Evolutionary conservation across 2,888 invertebrate species (phyloP).

Genomic region (Suillia variegata): DNA sequence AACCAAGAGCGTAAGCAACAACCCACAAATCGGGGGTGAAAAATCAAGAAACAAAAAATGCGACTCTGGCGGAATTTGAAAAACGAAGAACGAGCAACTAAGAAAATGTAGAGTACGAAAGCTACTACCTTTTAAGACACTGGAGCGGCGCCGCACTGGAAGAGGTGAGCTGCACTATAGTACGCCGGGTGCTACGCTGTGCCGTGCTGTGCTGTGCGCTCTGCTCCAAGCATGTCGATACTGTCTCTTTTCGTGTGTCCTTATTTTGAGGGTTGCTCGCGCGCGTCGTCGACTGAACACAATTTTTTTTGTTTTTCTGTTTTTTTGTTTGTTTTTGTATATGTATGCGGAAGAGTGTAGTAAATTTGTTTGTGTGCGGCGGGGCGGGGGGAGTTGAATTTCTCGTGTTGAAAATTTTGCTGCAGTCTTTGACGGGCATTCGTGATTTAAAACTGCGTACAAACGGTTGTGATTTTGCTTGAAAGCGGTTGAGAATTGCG

Average conservation of each 20-base stretch:
- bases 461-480: constrained; percentile 51
- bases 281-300: too few relatives aligned
- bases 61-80: not conserved
- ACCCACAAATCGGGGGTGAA: not conserved
- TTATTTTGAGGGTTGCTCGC: not conserved
- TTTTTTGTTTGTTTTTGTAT: too few relatives aligned
- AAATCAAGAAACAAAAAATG: not conserved
- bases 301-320: too few relatives aligned
- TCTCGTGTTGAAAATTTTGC: constrained; percentile 28
- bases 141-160: too few relatives aligned
- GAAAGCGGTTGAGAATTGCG: constrained; percentile 17
- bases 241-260: not conserved
- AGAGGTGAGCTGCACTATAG: not conserved
- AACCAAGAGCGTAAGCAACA: constrained; percentile 24
- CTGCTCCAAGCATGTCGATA: not conserved
- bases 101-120: not conserved
- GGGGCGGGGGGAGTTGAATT: constrained; percentile 11
- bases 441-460: constrained; percentile 50
- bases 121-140: not conserved
- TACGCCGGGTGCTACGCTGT: too few relatives aligned
- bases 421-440: constrained; percentile 45
- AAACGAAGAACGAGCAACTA: not conserved
- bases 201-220: not conserved
- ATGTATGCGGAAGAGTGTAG: constrained; percentile 4
- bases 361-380: not conserved